Base-by-base conservation (phyloP, 2,113 vertebrate genomes). In the Microcebus jonahi region DNA sequence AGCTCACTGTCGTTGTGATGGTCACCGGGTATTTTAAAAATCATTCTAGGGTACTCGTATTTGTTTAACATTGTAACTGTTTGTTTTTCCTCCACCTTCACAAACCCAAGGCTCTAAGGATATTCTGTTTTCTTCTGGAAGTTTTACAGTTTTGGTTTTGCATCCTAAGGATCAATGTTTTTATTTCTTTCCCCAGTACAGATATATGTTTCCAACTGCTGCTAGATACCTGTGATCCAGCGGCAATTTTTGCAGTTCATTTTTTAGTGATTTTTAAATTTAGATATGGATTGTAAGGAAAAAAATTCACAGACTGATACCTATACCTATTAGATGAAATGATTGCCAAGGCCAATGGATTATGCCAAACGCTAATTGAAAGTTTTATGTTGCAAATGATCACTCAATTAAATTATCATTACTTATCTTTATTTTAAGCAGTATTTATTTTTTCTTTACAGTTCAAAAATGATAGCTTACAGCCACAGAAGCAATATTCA, bases 321-420 rank as follows among this genome's bases (percentile, higher is more conserved):
- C 34, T 94, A 36, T 55, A 31, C n/a, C 31, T 95, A 53, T 45
- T 95, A 92, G 81, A 83, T 83, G 94, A 48, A 96, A 77, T 96
- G 94, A 57, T 92, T 61, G 39, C 93, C 94, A 1, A 92, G 94
- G 96, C 89, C 14, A 75, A 13, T 82, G 92, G 85, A 0, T 80
- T 95, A 91, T 96, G 90, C 29, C 45, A 81, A 96, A 77, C 80
- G 34, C 88, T 96, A 91, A 96, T 96, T 27, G 97, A 88, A 95
- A 97, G n/a, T 83, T n/a, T 70, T 81, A 88, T 96, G 76, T 86
- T 71, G 68, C 80, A 70, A 18, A 82, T 53, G 86, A 29, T 71
- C 20, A 17, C 77, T 88, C 59, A 6, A 2, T 63, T 92, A 75
- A 39, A 71, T 55, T 45, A 34, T 70, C 20, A 29, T 39, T 68